Conservation (phyloP, 2,797 vertebrate species). For the Lacerta viridis region DNA sequence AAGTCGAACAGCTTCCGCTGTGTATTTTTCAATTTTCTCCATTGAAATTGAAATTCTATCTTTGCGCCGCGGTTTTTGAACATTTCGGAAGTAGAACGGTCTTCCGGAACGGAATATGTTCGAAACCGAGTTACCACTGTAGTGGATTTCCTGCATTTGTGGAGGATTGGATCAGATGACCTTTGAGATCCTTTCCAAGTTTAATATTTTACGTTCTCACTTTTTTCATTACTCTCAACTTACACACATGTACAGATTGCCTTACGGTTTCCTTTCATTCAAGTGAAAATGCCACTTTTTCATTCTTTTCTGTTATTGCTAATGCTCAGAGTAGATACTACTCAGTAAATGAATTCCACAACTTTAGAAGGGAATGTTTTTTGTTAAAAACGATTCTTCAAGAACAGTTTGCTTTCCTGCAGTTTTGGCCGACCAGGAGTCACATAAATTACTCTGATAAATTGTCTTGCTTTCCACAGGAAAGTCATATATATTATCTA, state of each 20-base stretch:
- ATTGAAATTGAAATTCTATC: too few relatives aligned
- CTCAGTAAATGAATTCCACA: slow-evolving; percentile 5
- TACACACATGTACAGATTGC: not conserved
- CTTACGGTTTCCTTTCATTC: slow-evolving; percentile 21
- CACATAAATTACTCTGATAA: not conserved
- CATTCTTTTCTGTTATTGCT: slow-evolving; percentile 3
- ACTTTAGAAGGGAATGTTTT: slow-evolving; percentile 24
- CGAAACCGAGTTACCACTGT: too few relatives aligned
- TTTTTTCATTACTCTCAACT: not conserved
- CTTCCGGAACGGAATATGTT: too few relatives aligned
- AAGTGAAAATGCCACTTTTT: slow-evolving; percentile 35
- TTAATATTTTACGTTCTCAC: not conserved
- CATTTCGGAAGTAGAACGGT: too few relatives aligned
- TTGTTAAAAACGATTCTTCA: slow-evolving; percentile 2
- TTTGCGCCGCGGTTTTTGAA: too few relatives aligned
- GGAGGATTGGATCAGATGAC: not conserved
- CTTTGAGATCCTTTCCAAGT: not conserved
- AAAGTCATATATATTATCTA: not conserved
- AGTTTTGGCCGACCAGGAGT: slow-evolving; percentile 16
- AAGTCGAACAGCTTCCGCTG: too few relatives aligned
- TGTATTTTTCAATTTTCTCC: too few relatives aligned
- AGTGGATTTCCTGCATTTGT: not conserved
- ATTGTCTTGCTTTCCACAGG: slow-evolving; percentile 19
- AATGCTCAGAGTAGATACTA: slow-evolving; percentile 22
- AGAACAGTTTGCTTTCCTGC: slow-evolving; percentile 23